Conservation (phyloP, 2,113 vertebrate genomes). For the Daphoenositta chrysoptera region DNA sequence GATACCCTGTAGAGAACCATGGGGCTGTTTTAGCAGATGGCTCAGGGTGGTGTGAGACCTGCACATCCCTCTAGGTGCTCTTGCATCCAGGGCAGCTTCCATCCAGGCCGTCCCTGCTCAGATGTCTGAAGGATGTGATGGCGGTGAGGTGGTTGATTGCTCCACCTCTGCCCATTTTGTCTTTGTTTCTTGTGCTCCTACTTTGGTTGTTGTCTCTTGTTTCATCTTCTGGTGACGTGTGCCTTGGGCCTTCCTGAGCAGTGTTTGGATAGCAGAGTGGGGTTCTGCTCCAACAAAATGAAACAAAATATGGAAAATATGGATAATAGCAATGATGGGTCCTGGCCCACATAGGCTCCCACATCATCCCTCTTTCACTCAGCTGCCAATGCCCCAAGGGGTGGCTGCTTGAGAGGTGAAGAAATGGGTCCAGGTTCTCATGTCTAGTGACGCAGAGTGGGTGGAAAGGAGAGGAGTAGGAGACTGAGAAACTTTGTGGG, state of each 20-base stretch:
- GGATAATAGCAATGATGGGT: background rate
- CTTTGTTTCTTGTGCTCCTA: background rate
- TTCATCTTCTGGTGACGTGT: background rate
- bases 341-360: background rate
- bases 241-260: background rate
- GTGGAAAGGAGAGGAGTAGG: background rate
- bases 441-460: background rate
- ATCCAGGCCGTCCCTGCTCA: background rate
- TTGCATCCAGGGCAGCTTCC: background rate
- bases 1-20: rapidly evolving
- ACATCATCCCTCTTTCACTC: background rate
- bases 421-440: background rate
- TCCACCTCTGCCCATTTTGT: background rate
- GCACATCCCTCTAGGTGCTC: background rate
- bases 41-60: background rate
- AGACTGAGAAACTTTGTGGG: background rate
- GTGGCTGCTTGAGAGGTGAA: background rate
- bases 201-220: background rate
- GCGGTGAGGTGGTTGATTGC: background rate
- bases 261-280: background rate
- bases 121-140: background rate
- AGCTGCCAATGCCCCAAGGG: background rate
- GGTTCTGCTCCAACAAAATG: slow-evolving; percentile 13
- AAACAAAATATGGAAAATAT: slow-evolving; percentile 13
- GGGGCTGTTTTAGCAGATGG: background rate